Conservation (phyloP, 1,140 invertebrate species). For the Bombus confusus region DNA sequence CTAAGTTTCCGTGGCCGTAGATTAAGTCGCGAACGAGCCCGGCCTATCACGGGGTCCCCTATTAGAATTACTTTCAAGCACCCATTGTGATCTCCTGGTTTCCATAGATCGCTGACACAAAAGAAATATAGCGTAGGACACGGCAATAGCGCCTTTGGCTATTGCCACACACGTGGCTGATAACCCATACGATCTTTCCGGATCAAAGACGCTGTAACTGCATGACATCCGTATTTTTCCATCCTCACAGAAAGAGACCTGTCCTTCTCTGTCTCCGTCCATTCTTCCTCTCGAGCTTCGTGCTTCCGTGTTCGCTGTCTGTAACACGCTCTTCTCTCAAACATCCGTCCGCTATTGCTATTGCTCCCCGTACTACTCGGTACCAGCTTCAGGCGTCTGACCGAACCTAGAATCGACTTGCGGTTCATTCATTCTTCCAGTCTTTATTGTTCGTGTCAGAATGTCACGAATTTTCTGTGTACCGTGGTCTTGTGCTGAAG, state of each 20-base stretch:
- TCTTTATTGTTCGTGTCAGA: no score
- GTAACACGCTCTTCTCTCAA: neutral
- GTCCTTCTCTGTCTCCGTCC: slow-evolving; percentile 18
- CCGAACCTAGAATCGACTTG: slow-evolving; percentile 30
- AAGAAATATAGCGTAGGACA: slow-evolving; percentile 51
- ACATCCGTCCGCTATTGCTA: slow-evolving; percentile 21
- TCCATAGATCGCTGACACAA: slow-evolving; percentile 47
- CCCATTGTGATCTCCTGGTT: slow-evolving; percentile 53
- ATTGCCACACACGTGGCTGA: slow-evolving; percentile 63
- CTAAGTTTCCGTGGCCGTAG: slow-evolving; percentile 42
- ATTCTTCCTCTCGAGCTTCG: slow-evolving; percentile 6
- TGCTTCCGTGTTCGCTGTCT: neutral
- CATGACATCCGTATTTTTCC: slow-evolving; percentile 60
- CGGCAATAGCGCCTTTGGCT: slow-evolving; percentile 44
- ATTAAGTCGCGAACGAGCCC: slow-evolving; percentile 33
- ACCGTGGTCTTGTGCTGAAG: no score
- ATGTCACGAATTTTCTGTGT: neutral
- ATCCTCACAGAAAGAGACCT: slow-evolving; percentile 41
- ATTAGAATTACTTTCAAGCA: slow-evolving; percentile 54
- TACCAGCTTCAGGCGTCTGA: slow-evolving; percentile 42
- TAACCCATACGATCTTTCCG: slow-evolving; percentile 57
- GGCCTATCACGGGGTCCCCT: slow-evolving; percentile 20
- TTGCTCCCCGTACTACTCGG: slow-evolving; percentile 44
- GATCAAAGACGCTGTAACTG: slow-evolving; percentile 64
- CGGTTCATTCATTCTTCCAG: slow-evolving; percentile 28